Conservation (phyloP, 2,888 invertebrate genomes). For the Augochlorella aurata region DNA sequence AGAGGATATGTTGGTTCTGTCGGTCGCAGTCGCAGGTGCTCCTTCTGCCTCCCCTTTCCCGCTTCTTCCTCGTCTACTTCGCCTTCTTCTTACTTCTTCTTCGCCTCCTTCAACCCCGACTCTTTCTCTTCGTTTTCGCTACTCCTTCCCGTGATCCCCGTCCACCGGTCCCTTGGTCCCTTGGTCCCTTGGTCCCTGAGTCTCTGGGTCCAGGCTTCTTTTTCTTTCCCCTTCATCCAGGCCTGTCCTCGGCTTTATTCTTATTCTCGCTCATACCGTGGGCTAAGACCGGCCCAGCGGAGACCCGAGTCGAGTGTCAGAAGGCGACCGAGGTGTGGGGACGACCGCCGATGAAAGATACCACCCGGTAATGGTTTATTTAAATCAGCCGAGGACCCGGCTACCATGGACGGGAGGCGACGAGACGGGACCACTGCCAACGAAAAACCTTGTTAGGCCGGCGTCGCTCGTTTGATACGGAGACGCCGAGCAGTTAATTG, state of each 20-base stretch:
- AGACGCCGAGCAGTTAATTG: constrained; percentile 67
- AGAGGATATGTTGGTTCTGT: constrained; percentile 31
- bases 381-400: constrained; percentile 70
- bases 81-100: constrained; percentile 1
- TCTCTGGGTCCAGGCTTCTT: no score
- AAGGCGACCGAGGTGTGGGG: constrained; percentile 70
- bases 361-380: constrained; percentile 77
- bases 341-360: constrained; percentile 71
- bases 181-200: no score
- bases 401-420: constrained; percentile 44
- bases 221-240: neutral
- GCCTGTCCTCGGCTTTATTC: constrained; percentile 24
- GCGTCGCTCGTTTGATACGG: constrained; percentile 67
- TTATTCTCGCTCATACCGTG: constrained; percentile 38
- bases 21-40: constrained; percentile 51
- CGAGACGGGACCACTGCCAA: constrained; percentile 37
- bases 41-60: constrained; percentile 8
- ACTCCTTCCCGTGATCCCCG: neutral
- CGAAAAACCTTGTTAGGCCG: constrained; percentile 72
- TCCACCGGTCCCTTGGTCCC: neutral
- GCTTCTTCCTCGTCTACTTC: constrained; percentile 2
- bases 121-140: no score
- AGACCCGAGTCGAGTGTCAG: constrained; percentile 67
- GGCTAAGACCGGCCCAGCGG: neutral
- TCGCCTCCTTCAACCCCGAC: neutral